Conservation (phyloP, 2,888 invertebrate species). For the Caenorhabditis virilis region DNA sequence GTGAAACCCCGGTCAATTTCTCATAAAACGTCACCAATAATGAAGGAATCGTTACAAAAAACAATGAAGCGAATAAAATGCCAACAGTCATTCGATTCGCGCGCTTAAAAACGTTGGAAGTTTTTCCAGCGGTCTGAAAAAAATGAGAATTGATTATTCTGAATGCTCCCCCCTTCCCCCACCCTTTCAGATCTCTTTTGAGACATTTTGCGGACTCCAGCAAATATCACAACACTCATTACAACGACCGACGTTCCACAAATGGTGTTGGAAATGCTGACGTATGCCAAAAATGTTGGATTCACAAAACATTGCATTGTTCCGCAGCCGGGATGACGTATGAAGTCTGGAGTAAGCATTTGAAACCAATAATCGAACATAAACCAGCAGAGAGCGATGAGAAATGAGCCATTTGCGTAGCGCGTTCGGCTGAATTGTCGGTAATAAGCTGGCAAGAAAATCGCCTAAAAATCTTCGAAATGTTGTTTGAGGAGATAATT, state of each 20-base stretch:
- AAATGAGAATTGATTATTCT: too few relatives aligned
- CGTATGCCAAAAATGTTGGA: conserved; percentile 16
- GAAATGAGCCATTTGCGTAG: conserved; percentile 16
- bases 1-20: conserved; percentile 27
- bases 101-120: conserved; percentile 18
- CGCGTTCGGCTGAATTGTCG: conserved; percentile 19
- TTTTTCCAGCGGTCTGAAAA: too few relatives aligned
- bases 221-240: conserved; percentile 20
- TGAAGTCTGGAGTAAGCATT: conserved; percentile 21
- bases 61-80: conserved; percentile 27
- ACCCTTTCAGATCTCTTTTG: conserved; percentile 5
- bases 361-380: conserved; percentile 23
- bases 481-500: background rate
- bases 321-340: conserved; percentile 21
- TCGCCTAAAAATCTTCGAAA: conserved; percentile 7
- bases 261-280: conserved; percentile 30
- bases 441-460: conserved; percentile 25
- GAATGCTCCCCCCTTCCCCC: too few relatives aligned
- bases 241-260: conserved; percentile 16
- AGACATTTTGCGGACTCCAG: conserved; percentile 13
- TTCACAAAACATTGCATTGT: conserved; percentile 30
- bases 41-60: conserved; percentile 30
- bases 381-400: conserved; percentile 18
- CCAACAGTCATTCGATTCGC: conserved; percentile 36
- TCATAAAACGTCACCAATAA: conserved; percentile 30